Percentiles rank a stretch among this genome's conserved stretches.
These are phyloP conservation scores for Cygnus buccinator DNA, from an alignment of 2,113 vertebrate species.

Conservation along the genomic window DNA sequence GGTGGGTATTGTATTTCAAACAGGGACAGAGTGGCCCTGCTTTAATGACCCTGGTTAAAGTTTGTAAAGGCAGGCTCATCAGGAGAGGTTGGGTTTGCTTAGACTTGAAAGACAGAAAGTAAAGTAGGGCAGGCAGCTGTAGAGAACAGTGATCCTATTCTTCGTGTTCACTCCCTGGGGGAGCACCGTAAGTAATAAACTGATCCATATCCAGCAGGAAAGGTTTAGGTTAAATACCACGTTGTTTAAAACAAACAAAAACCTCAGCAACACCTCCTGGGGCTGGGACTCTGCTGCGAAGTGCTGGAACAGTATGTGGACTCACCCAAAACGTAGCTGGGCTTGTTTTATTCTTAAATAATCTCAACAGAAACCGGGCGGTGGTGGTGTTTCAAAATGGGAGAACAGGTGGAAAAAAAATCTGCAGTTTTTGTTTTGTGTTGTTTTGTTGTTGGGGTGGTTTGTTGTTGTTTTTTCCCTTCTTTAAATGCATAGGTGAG, in stretches of 20 bases:
- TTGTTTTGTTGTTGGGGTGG: background rate
- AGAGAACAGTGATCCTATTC: background rate
- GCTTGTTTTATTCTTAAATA: background rate
- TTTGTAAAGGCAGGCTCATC: background rate
- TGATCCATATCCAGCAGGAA: background rate
- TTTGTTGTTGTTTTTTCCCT: background rate
- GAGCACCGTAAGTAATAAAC: background rate
- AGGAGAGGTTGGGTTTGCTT: background rate
- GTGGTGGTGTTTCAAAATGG: background rate
- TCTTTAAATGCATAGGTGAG: background rate
- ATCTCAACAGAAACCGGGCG: background rate
- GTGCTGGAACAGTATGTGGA: background rate
- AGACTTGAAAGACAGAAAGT: background rate
- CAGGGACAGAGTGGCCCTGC: background rate
- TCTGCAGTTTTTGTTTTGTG: background rate
- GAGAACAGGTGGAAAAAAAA: background rate
- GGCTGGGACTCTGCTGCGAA: background rate
- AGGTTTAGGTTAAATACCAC: background rate
- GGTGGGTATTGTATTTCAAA: background rate
- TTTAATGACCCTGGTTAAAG: background rate
- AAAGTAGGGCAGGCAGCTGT: background rate
- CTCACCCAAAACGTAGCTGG: rapidly evolving
- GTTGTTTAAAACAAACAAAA: background rate
- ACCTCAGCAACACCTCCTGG: background rate
- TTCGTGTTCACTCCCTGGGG: background rate